A percentile compares a stretch with the other conserved stretches of the same genome.
Evolutionary conservation across 2,888 invertebrate genomes (phyloP).

Genomic region (Belgica antarctica): DNA sequence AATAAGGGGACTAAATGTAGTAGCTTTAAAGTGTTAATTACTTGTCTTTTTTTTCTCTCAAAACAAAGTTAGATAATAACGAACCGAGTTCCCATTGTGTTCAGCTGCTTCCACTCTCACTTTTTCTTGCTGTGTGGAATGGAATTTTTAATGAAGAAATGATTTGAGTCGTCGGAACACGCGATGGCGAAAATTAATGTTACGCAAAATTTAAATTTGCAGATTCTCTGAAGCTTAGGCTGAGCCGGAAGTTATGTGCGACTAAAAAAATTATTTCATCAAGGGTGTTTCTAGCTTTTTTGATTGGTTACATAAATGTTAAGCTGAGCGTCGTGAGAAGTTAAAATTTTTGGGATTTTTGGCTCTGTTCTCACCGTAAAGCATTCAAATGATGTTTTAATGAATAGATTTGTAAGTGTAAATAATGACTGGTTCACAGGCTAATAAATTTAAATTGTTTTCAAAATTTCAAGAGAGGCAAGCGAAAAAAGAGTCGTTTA

Average conservation of each 20-base stretch:
- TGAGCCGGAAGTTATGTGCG: constrained; percentile 9
- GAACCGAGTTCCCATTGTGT: constrained; percentile 5
- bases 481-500: too few relatives aligned
- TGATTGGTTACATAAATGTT: background rate
- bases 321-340: constrained; percentile 6
- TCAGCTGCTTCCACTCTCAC: constrained; percentile 27
- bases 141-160: background rate
- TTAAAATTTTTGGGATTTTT: background rate
- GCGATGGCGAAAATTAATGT: background rate
- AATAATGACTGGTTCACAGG: too few relatives aligned
- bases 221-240: background rate
- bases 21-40: constrained; percentile 43
- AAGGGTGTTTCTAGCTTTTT: background rate
- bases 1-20: constrained; percentile 25
- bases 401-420: too few relatives aligned
- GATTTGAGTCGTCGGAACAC: background rate
- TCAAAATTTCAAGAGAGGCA: too few relatives aligned
- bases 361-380: background rate
- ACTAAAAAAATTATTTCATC: constrained; percentile 15
- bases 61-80: background rate
- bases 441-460: too few relatives aligned
- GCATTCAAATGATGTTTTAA: too few relatives aligned
- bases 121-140: too few relatives aligned
- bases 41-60: background rate
- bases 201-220: background rate